Base-by-base conservation (phyloP, 1,140 invertebrate genomes). In the Drosophila navojoa region DNA sequence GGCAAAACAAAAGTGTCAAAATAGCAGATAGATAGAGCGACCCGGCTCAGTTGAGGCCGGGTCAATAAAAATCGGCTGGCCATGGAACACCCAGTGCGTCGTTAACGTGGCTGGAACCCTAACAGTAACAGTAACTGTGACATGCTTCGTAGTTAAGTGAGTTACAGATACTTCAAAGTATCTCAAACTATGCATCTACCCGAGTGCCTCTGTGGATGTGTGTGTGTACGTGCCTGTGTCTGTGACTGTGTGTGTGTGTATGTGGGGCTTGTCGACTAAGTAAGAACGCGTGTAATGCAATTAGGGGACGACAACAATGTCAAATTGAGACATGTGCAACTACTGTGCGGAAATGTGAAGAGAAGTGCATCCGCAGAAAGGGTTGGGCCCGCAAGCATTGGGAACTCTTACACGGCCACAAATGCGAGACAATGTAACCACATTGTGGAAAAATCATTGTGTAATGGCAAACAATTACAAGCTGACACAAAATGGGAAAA, bases 1-100 rank as follows among this genome's bases (percentile, higher is more conserved):
- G 76, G 58, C 84, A 68, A 79, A 73, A 87, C 84, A 87, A 87
- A 87, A 87, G 84, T 89, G 84, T 87, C 84, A 87, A 87, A 90
- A 84, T 75, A 90, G 69, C 52, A 64, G 82, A 71, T 76, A 54
- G 67, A 76, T 76, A 68, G 57, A 42, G 27, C 27, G 50, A 19
- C 27, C 49, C 25, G 29, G 44, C 22, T 54, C 29, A 19, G 5
- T 16, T 16, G 15, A n/a, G 40, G 5, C 27, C 27, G 29, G 25
- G 25, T 55, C 67, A 78, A 81, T 73, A 87, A 86, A 87, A 81
- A 38, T 38, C 35, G 11, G 59, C 22, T n/a, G 58, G 58, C 40
- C 11, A 49, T 22, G 52, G 84, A 89, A 89, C 84, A 89, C 84
- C 84, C 84, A 89, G 54, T 52, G 71, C 38, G 84, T 45, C 54